Conservation (phyloP, 2,113 vertebrate genomes). For the Elgaria multicarinata region DNA sequence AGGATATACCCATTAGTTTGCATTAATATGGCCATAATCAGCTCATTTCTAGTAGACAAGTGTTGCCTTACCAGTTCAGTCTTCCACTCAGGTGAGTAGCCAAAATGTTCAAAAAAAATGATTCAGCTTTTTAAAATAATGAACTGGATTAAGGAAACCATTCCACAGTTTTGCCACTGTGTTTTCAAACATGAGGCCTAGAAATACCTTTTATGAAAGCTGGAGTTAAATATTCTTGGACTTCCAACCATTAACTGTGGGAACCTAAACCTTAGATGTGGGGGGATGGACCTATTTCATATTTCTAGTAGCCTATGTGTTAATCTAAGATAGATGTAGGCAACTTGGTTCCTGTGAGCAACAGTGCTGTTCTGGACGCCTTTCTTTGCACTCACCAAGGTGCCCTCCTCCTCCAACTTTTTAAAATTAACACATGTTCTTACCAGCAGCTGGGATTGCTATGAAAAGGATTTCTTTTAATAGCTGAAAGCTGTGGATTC, state of each 20-base stretch:
- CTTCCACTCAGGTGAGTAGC: not conserved
- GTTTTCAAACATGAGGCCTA: not conserved
- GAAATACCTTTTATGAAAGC: not conserved
- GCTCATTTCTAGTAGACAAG: not conserved
- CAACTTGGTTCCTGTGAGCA: no score
- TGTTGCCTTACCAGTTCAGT: not conserved
- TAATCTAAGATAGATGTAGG: not conserved
- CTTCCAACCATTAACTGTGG: not conserved
- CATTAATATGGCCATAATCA: not conserved
- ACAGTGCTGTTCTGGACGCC: no score
- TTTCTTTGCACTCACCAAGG: no score
- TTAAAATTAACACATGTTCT: no score
- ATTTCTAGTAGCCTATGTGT: rapidly evolving
- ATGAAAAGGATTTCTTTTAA: no score
- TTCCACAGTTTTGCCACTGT: not conserved
- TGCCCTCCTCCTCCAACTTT: no score
- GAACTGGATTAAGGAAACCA: not conserved
- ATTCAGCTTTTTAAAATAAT: not conserved
- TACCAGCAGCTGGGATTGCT: no score
- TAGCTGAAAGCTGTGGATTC: no score
- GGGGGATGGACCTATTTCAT: not conserved
- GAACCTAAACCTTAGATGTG: not conserved
- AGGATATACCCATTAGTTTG: not conserved
- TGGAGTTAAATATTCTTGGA: not conserved
- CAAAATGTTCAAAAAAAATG: not conserved